These are phyloP conservation scores for Coelinius sp. DNA, from an alignment of 2,888 invertebrate species.

Conservation along the genomic window DNA sequence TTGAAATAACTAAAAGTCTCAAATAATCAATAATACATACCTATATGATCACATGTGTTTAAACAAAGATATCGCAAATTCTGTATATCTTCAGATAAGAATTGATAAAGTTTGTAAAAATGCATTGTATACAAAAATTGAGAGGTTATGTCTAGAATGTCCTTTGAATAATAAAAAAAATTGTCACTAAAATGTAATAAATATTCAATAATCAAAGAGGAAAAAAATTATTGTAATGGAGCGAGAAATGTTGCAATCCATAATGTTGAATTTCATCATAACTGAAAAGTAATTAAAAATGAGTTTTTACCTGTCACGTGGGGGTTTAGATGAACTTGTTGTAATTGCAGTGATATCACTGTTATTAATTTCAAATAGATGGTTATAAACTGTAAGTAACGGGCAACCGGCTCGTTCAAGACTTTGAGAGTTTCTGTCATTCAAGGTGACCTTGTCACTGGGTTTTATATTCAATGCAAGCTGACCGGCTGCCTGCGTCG, in stretches of 20 bases:
- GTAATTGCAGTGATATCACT: not conserved
- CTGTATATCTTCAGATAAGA: no score
- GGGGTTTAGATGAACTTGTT: not conserved
- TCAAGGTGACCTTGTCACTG: slow-evolving; percentile 9
- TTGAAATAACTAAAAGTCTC: no score
- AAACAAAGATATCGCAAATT: no score
- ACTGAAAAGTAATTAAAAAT: not conserved
- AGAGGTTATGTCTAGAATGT: no score
- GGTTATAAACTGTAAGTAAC: not conserved
- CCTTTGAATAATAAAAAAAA: not conserved
- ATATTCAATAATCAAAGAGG: not conserved
- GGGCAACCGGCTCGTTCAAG: not conserved
- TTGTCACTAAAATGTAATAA: no score
- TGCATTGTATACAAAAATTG: no score
- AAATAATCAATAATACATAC: no score
- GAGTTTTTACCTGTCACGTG: not conserved
- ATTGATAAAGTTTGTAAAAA: no score
- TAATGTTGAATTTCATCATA: not conserved
- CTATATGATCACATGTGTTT: no score
- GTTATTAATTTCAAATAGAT: not conserved
- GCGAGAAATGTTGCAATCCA: not conserved
- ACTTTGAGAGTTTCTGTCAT: slow-evolving; percentile 8
- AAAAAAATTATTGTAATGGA: not conserved
- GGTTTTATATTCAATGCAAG: not conserved
- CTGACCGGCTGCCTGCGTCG: not conserved